Conservation (phyloP, 2,888 invertebrate species). For the Troides oblongomaculatus region DNA sequence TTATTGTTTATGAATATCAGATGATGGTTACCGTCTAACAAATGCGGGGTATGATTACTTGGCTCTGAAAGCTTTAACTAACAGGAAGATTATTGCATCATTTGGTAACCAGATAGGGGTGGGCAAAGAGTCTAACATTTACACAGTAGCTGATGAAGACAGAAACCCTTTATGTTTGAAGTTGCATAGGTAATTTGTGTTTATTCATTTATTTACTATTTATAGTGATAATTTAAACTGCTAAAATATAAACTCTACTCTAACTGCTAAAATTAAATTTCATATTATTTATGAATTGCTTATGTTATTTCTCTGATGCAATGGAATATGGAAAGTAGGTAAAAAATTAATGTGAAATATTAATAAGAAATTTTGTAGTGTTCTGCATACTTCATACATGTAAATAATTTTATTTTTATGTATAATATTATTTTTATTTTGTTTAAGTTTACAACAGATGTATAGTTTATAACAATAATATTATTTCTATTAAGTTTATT, state of each 20-base stretch:
- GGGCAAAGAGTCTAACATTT: slow-evolving; percentile 99
- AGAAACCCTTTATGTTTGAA: slow-evolving; percentile 92
- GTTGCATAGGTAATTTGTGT: slow-evolving; percentile 84
- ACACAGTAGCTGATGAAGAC: slow-evolving; percentile 90
- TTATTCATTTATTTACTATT: not conserved
- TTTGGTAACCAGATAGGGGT: slow-evolving; percentile 99
- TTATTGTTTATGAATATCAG: slow-evolving; percentile 67
- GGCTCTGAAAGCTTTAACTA: slow-evolving; percentile 92
- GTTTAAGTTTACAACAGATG: no score
- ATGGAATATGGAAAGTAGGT: no score
- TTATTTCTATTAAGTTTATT: no score
- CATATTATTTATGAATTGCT: not conserved
- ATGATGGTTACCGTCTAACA: slow-evolving; percentile 97
- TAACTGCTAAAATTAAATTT: not conserved
- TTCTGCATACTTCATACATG: no score
- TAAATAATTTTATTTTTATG: no score
- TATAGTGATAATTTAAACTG: not conserved
- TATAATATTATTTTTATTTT: no score
- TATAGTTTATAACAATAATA: no score
- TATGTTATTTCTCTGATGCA: no score
- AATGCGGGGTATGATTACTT: slow-evolving; percentile 98
- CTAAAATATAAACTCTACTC: not conserved
- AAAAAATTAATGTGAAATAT: no score
- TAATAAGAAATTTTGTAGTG: no score
- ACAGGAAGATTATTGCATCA: slow-evolving; percentile 87